Evolutionary conservation across 2,797 vertebrate genomes (phyloP).

Genomic region (Setipinna tenuifilis): DNA sequence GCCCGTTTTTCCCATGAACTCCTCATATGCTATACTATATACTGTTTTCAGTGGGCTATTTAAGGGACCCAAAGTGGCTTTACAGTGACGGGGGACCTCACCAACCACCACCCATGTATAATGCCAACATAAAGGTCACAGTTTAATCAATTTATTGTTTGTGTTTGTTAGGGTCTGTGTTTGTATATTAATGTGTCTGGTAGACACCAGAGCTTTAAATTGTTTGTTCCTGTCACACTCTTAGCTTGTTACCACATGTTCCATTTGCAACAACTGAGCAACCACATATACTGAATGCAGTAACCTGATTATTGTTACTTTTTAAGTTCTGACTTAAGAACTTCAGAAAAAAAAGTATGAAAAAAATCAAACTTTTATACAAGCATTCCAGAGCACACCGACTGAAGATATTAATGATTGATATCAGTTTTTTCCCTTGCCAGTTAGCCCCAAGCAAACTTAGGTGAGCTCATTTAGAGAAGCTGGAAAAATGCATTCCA

Average conservation of each 20-base stretch:
- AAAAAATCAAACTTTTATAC: background rate
- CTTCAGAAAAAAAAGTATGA: background rate
- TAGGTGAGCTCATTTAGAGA: background rate
- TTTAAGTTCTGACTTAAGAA: background rate
- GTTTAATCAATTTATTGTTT: no score
- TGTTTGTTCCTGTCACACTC: background rate
- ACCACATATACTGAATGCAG: background rate
- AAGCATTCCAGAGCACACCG: background rate
- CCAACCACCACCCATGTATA: no score
- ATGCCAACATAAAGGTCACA: no score
- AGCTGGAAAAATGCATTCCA: constrained; percentile 22
- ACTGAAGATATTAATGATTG: constrained; percentile 1
- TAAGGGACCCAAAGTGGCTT: no score
- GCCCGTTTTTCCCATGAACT: no score
- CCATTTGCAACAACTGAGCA: background rate
- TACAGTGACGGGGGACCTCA: no score
- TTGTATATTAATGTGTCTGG: no score
- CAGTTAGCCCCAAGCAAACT: background rate
- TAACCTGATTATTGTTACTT: background rate
- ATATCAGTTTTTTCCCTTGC: background rate
- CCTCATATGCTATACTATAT: no score
- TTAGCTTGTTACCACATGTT: background rate
- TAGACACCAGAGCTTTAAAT: no score
- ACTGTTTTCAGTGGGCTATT: no score
- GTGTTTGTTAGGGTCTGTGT: background rate